Evolutionary conservation across 2,797 vertebrate genomes (phyloP), one percentile per base, ranked within the genome.

Genomic region (Poecilia wingei): DNA sequence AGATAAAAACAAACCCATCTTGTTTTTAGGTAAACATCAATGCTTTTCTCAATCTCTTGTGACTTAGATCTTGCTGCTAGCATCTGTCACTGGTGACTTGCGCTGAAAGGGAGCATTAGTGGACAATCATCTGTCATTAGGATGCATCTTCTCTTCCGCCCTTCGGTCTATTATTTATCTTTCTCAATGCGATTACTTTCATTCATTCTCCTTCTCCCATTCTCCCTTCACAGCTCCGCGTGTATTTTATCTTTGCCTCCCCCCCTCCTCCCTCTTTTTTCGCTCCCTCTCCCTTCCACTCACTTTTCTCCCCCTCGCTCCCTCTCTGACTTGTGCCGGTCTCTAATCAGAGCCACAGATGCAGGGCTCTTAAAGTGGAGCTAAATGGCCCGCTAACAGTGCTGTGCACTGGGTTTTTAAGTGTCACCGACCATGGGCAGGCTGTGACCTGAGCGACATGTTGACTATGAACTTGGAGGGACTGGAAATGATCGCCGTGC

Each of bases 401-500:
- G 83, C 81, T n/a, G 90, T 82, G 90, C 86, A 86, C 89, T 86
- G 92, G 95, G 80, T 94, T 83, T 90, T 93, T 80, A 69, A 28
- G 41, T n/a, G 76, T 87, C 69, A 69, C 28, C 51, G 91, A 93
- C 94, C 92, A 94, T 92, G 94, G 93, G 92, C 91, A 94, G 94
- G 95, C 93, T 93, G 96, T 98, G 97, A 97, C 96, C 96, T 93
- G 92, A 89, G 95, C 75, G 84, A 84, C 85, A 93, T 88, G 89
- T 86, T 95, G 94, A 95, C 88, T 94, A 97, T 99, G 98, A 98
- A 98, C 96, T 96, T 98, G 95, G 98, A 99, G 94, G 98, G 98
- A 87, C 96, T 99, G 92, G 98, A 99, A 88, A 99, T 99, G 98
- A 98, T 99, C 89, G 98, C 95, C 0, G 98, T 99, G 87, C 94